Percentiles rank a stretch among this genome's conserved stretches.
Conservation (phyloP, 2,797 vertebrate species). For the Centroberyx gerrardi region DNA sequence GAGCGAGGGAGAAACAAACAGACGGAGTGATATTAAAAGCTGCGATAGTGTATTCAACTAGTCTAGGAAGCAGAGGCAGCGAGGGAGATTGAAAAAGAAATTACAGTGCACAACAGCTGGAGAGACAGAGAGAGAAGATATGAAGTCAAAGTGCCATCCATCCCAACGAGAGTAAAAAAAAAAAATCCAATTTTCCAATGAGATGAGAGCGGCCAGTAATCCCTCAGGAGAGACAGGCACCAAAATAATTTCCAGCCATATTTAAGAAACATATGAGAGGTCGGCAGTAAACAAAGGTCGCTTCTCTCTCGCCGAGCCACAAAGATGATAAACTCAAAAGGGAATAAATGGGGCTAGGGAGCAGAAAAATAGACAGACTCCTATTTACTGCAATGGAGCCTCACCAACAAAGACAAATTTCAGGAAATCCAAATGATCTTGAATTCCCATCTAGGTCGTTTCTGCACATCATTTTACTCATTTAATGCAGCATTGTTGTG, state of each 20-base stretch:
- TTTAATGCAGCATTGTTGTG: conserved; percentile 14
- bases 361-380: conserved; percentile 19
- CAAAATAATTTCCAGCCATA: conserved; percentile 51
- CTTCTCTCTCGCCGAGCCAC: conserved; percentile 15
- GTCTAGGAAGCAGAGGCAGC: background rate
- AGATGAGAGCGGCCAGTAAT: conserved; percentile 48
- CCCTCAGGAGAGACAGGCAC: conserved; percentile 41
- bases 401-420: conserved; percentile 42
- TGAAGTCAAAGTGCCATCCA: conserved; percentile 39
- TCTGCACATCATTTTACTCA: conserved; percentile 26
- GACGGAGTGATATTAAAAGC: background rate
- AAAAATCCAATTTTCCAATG: conserved; percentile 13
- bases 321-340: conserved; percentile 47
- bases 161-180: conserved; percentile 32
- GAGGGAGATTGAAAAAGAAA: conserved; percentile 22
- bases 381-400: conserved; percentile 39
- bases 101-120: background rate
- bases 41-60: conserved; percentile 1
- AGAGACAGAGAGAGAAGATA: conserved; percentile 20
- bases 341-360: conserved; percentile 32
- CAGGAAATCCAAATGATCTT: conserved; percentile 39
- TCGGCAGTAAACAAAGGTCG: conserved; percentile 58
- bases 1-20: background rate
- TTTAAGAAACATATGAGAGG: conserved; percentile 55
- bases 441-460: conserved; percentile 5